These are phyloP conservation scores for Matsumyia berberina DNA, from an alignment of 2,888 invertebrate species.

Conservation along the genomic window DNA sequence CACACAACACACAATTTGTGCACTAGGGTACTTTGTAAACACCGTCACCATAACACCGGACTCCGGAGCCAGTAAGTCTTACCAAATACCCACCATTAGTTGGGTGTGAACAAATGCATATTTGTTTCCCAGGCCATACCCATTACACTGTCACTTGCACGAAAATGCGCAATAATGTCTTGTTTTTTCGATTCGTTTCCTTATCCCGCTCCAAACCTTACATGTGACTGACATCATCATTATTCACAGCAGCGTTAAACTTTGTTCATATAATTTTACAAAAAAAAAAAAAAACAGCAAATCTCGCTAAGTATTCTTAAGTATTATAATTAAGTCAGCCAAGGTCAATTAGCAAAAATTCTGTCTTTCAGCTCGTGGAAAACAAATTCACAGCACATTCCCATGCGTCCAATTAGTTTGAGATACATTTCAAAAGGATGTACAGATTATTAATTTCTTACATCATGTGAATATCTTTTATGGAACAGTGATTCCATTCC, in stretches of 20 bases:
- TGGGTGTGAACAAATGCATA: conserved; percentile 46
- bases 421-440: conserved; percentile 21
- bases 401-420: conserved; percentile 21
- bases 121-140: conserved; percentile 37
- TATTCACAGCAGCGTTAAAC: background rate
- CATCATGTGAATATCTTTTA: conserved; percentile 29
- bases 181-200: background rate
- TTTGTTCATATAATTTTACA: conserved; percentile 16
- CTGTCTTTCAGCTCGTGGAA: conserved; percentile 28
- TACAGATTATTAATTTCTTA: conserved; percentile 1
- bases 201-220: background rate
- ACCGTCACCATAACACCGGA: background rate
- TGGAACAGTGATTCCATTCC: conserved; percentile 4
- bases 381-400: conserved; percentile 33
- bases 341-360: conserved; percentile 54
- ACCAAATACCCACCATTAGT: conserved; percentile 1
- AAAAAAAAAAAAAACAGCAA: no score
- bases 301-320: conserved; percentile 47
- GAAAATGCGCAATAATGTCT: conserved; percentile 37
- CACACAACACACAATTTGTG: background rate
- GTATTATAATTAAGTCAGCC: conserved; percentile 34
- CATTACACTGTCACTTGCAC: conserved; percentile 58
- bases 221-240: conserved; percentile 43
- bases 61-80: background rate
- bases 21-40: background rate